These are phyloP conservation scores for Cybosia mesomella DNA, from an alignment of 2,888 invertebrate species.

Conservation along the genomic window DNA sequence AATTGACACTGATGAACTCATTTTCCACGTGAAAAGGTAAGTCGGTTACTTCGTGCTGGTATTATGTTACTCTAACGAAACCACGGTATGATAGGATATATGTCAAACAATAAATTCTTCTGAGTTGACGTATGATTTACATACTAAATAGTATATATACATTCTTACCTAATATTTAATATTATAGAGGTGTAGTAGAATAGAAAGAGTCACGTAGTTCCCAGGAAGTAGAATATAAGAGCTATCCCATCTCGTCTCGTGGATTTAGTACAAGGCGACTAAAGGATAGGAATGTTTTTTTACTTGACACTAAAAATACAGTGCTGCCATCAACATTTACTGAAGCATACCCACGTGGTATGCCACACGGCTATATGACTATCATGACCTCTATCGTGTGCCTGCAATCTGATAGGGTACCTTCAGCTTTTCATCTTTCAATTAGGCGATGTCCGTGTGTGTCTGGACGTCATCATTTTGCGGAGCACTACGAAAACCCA, in stretches of 20 bases:
- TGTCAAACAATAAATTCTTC: not conserved
- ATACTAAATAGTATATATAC: no score
- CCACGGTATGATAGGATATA: not conserved
- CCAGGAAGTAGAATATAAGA: no score
- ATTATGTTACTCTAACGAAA: not conserved
- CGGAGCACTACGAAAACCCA: not conserved
- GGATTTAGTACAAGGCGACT: no score
- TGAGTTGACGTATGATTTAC: not conserved
- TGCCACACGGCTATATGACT: not conserved
- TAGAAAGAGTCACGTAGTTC: no score
- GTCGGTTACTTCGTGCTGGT: not conserved
- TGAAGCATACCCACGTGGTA: not conserved
- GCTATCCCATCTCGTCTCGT: no score
- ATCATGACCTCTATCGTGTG: not conserved
- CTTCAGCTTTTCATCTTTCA: not conserved
- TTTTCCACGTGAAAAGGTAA: not conserved
- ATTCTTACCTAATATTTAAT: no score
- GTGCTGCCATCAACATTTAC: no score
- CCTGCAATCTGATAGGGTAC: not conserved
- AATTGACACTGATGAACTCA: not conserved
- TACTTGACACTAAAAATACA: no score
- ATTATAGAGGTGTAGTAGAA: no score
- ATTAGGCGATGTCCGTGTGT: not conserved
- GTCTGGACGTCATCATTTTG: no score
- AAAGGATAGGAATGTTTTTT: no score